phyloP scores from a whole-genome alignment of 2,797 vertebrate species.

The Notamacropus eugenii region DNA sequence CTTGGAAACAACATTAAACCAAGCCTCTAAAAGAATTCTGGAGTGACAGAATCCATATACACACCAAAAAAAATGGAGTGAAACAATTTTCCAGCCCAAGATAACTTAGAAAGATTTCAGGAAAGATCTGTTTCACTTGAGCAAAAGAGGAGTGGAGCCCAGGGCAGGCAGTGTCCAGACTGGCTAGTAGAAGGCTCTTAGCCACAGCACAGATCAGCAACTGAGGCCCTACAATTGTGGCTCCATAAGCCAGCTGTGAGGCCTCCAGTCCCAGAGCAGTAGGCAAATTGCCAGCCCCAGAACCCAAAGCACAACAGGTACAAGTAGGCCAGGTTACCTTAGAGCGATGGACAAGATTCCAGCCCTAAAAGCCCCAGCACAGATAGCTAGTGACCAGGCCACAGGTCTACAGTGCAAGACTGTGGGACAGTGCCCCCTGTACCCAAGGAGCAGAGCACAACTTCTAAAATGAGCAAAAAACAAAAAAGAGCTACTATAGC shows the following conservation, averaged over 20 bases:
- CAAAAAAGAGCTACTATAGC: no score
- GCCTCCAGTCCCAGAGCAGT: neutral
- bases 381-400: neutral
- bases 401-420: no score
- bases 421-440: no score
- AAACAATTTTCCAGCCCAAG: neutral
- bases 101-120: neutral
- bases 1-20: neutral
- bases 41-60: neutral
- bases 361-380: neutral
- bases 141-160: neutral
- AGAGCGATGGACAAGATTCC: neutral
- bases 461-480: no score
- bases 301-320: neutral
- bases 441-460: no score
- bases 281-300: neutral
- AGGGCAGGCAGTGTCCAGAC: neutral
- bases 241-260: neutral
- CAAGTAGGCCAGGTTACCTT: neutral
- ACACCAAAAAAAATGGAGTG: neutral
- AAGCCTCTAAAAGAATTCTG: neutral
- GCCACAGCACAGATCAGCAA: neutral
- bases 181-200: neutral
- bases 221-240: no score
- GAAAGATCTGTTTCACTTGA: neutral